These are phyloP conservation scores for Aphelinus atriplicis DNA, from an alignment of 1,140 invertebrate species.

Conservation along the genomic window DNA sequence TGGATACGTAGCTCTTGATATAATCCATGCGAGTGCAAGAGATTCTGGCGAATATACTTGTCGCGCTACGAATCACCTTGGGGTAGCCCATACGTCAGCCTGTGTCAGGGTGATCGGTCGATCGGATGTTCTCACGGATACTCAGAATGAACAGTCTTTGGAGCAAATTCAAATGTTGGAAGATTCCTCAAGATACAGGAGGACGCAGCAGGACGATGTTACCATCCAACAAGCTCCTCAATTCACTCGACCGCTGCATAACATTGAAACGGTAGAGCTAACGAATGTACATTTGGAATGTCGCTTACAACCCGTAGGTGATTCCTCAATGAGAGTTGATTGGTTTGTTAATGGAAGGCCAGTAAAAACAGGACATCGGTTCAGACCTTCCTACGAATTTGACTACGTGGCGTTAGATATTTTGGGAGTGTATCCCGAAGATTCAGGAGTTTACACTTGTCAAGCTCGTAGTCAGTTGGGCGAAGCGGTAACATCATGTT, in stretches of 20 bases:
- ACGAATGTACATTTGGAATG: conserved; percentile 94
- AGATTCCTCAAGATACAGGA: conserved; percentile 79
- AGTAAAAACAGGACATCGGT: conserved; percentile 90
- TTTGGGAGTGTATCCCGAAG: conserved; percentile 93
- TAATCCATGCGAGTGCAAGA: conserved; percentile 83
- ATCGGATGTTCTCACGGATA: conserved; percentile 91
- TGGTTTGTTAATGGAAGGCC: conserved; percentile 96
- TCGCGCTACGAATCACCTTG: conserved; percentile 90
- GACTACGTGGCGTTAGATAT: conserved; percentile 97
- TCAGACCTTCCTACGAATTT: conserved; percentile 96
- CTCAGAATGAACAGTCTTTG: conserved; percentile 93
- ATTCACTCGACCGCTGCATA: conserved; percentile 88
- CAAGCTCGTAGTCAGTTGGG: conserved; percentile 91
- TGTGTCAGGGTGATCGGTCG: conserved; percentile 85
- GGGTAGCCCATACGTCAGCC: conserved; percentile 89
- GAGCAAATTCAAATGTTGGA: conserved; percentile 96
- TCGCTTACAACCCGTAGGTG: conserved; percentile 91
- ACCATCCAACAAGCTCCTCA: conserved; percentile 84
- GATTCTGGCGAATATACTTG: conserved; percentile 96
- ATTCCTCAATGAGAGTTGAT: conserved; percentile 94
- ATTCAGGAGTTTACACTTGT: conserved; percentile 96
- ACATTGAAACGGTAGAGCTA: conserved; percentile 90
- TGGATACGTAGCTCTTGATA: conserved; percentile 91
- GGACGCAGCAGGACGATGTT: conserved; percentile 79
- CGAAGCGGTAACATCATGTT: conserved; percentile 93